These are phyloP conservation scores for Criorhina ranunculi DNA, from an alignment of 2,888 invertebrate species.

Conservation along the genomic window DNA sequence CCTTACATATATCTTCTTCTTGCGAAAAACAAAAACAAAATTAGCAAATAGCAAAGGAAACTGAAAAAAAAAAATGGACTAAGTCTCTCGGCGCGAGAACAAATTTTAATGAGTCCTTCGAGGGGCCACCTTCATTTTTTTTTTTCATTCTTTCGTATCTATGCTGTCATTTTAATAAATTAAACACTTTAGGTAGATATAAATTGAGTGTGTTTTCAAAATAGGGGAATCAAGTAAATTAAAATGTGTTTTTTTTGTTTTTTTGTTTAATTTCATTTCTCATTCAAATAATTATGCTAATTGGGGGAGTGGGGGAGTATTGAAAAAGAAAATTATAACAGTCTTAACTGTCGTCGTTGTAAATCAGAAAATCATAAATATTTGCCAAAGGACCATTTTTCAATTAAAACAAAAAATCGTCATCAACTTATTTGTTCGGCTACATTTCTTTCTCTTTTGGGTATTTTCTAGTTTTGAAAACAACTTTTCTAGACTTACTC, in stretches of 20 bases:
- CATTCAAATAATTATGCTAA: slow-evolving; percentile 25
- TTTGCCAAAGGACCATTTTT: background rate
- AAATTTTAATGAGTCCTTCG: slow-evolving; percentile 29
- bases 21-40: background rate
- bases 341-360: slow-evolving; percentile 1
- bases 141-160: background rate
- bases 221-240: background rate
- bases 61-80: background rate
- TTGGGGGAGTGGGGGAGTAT: slow-evolving; percentile 3
- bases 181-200: slow-evolving; percentile 24
- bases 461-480: no score
- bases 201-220: background rate
- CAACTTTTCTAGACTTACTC: no score
- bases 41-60: background rate
- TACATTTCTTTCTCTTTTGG: no score
- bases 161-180: slow-evolving; percentile 27
- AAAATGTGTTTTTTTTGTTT: background rate
- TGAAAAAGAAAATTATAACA: background rate
- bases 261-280: slow-evolving; percentile 22
- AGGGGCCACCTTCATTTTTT: background rate
- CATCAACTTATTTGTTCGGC: no score
- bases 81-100: background rate
- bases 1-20: background rate
- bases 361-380: slow-evolving; percentile 5
- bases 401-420: background rate